phyloP scores from a whole-genome alignment of 2,797 vertebrate genomes.

The Muscicapa striata region DNA sequence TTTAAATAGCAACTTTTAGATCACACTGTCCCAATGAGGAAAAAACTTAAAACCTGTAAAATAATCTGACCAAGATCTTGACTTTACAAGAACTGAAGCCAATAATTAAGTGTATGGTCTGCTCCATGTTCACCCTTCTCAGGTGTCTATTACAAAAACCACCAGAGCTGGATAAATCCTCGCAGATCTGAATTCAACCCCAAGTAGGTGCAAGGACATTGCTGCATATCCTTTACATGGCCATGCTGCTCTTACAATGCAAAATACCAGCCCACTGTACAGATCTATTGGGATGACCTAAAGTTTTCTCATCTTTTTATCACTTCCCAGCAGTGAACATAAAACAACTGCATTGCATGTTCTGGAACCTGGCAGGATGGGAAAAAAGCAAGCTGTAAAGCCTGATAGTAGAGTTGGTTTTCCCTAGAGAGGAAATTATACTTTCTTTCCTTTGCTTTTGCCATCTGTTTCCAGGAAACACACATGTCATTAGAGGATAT shows the following conservation, averaged over 20 bases:
- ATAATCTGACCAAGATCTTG: background rate
- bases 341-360: background rate
- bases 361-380: background rate
- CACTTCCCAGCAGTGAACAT: background rate
- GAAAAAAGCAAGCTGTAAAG: background rate
- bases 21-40: background rate
- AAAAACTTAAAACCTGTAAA: background rate
- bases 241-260: background rate
- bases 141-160: background rate
- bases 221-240: background rate
- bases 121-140: background rate
- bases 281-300: background rate
- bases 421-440: background rate
- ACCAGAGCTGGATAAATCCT: background rate
- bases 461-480: conserved; percentile 43
- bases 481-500: background rate
- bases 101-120: background rate
- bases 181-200: background rate
- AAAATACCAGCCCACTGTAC: background rate
- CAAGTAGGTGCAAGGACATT: background rate
- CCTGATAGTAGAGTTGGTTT: background rate
- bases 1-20: background rate
- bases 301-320: background rate
- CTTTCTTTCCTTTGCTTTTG: background rate
- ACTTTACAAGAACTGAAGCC: background rate